Evolutionary conservation across 1,140 invertebrate genomes (phyloP).

Genomic region (Brachionus sp.): DNA sequence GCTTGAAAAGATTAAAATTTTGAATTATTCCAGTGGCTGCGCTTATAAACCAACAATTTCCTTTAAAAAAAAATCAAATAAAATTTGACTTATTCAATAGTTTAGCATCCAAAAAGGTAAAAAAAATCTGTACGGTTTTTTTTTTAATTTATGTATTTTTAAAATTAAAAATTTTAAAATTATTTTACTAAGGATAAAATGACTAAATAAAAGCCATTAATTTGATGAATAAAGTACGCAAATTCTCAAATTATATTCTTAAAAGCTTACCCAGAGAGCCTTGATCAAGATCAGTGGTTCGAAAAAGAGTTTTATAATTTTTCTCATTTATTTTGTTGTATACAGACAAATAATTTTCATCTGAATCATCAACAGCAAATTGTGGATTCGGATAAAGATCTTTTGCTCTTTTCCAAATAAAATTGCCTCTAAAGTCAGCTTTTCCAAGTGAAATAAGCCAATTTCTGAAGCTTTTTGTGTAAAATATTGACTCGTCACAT

Average conservation of each 20-base stretch:
- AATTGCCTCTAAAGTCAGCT: background rate
- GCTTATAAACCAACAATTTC: slow-evolving; percentile 45
- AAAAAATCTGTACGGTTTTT: too few species aligned
- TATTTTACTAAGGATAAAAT: background rate
- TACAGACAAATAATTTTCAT: background rate
- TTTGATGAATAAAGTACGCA: too few species aligned
- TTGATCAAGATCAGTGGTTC: slow-evolving; percentile 43
- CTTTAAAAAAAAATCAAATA: background rate
- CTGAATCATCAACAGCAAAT: slow-evolving; percentile 31
- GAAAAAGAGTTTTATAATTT: slow-evolving; percentile 33
- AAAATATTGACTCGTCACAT: background rate
- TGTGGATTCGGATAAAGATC: slow-evolving; percentile 34
- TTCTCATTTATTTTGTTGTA: slow-evolving; percentile 30
- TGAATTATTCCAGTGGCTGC: slow-evolving; percentile 28
- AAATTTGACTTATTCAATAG: background rate
- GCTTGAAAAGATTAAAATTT: slow-evolving; percentile 39
- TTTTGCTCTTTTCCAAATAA: slow-evolving; percentile 33
- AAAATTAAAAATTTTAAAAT: background rate
- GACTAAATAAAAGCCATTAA: background rate
- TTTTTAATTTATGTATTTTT: too few species aligned
- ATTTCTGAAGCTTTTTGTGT: slow-evolving; percentile 7
- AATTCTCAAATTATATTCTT: too few species aligned
- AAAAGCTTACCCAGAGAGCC: slow-evolving; percentile 29
- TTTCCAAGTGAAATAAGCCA: background rate
- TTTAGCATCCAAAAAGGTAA: background rate